Conservation (phyloP, 1,140 invertebrate genomes). For the Ditylenchus dipsaci region DNA sequence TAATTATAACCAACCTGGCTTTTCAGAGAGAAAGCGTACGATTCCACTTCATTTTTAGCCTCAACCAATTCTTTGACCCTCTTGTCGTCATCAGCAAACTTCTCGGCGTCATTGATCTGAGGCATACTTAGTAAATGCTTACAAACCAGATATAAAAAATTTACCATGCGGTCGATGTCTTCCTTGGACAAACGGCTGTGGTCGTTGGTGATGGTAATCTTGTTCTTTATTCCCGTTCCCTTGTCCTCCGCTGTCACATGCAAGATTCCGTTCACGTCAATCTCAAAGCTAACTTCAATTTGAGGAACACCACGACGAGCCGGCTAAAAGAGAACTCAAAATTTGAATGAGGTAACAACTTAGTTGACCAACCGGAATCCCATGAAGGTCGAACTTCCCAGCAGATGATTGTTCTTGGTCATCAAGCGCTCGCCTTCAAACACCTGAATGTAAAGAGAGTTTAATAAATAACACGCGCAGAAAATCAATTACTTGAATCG, state of each 20-base stretch:
- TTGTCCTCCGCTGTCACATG: slow-evolving; percentile 63
- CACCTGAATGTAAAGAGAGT: slow-evolving; percentile 13
- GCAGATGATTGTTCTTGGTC: not conserved
- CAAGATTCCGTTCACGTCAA: slow-evolving; percentile 64
- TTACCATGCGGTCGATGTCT: slow-evolving; percentile 92
- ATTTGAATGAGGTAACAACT: no score
- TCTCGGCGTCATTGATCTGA: not conserved
- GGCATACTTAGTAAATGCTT: no score
- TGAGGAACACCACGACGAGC: slow-evolving; percentile 65
- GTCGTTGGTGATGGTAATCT: slow-evolving; percentile 95
- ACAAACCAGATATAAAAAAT: slow-evolving; percentile 53
- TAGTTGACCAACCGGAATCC: slow-evolving; percentile 62
- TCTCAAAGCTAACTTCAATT: slow-evolving; percentile 67
- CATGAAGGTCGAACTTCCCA: slow-evolving; percentile 60
- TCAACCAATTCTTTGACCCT: not conserved
- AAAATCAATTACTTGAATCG: not conserved
- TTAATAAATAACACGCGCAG: slow-evolving; percentile 5
- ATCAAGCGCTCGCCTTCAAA: not conserved
- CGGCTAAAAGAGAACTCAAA: slow-evolving; percentile 41
- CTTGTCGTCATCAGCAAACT: not conserved
- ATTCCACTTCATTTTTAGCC: not conserved
- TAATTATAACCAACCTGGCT: no score
- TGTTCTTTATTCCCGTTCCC: slow-evolving; percentile 85
- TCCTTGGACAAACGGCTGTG: slow-evolving; percentile 81
- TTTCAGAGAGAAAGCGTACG: no score